A percentile compares a stretch with the other conserved stretches of the same genome.
These are phyloP conservation scores for Zeuzera pyrina DNA, from an alignment of 2,888 invertebrate species.

Conservation along the genomic window DNA sequence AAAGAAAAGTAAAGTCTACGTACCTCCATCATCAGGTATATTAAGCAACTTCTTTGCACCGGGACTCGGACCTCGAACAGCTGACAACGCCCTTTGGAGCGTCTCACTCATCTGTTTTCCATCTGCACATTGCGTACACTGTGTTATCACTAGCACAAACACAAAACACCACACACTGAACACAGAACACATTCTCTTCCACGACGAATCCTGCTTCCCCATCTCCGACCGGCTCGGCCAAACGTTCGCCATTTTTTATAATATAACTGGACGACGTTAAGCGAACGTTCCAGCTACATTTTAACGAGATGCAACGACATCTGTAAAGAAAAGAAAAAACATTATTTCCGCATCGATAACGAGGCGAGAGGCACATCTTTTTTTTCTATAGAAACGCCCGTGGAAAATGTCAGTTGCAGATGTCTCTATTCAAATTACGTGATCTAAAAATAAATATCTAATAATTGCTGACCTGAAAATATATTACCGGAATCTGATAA, in stretches of 20 bases:
- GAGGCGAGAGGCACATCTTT: background rate
- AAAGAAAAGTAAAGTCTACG: conserved; percentile 16
- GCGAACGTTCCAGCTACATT: conserved; percentile 22
- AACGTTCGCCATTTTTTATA: conserved; percentile 17
- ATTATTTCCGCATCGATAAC: background rate
- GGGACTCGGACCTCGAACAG: conserved; percentile 64
- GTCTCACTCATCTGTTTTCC: conserved; percentile 69
- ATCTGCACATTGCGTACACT: conserved; percentile 25
- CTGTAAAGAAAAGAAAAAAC: conserved; percentile 22
- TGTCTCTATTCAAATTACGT: too few relatives aligned
- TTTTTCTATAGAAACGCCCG: too few relatives aligned
- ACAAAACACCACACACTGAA: conserved; percentile 35
- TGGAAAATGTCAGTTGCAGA: too few relatives aligned
- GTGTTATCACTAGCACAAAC: conserved; percentile 37
- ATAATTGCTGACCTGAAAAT: too few relatives aligned
- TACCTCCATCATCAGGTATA: conserved; percentile 71
- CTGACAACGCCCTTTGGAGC: conserved; percentile 65
- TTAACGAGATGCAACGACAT: conserved; percentile 25
- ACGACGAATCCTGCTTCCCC: conserved; percentile 45
- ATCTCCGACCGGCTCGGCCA: conserved; percentile 26
- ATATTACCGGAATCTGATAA: too few relatives aligned
- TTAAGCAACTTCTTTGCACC: conserved; percentile 69
- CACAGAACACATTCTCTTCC: conserved; percentile 32
- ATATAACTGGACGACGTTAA: too few relatives aligned
- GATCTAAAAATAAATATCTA: too few relatives aligned